Percentiles rank a stretch among this genome's conserved stretches.
phyloP scores from a whole-genome alignment of 2,888 invertebrate genomes.

The Apamea crenata region DNA sequence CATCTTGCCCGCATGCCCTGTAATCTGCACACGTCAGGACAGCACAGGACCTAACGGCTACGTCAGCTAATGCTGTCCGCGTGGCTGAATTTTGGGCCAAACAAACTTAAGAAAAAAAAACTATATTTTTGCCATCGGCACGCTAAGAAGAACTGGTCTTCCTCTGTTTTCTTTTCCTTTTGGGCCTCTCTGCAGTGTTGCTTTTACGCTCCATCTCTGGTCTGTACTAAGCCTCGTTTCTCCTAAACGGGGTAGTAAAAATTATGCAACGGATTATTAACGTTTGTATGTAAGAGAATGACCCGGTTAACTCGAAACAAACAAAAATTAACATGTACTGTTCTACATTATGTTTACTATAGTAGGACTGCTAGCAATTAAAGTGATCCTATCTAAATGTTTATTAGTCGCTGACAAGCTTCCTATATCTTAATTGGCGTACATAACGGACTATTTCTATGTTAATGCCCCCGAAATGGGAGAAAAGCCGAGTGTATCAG shows the following conservation, averaged over 20 bases:
- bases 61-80: too few relatives aligned
- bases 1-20: too few relatives aligned
- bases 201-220: not conserved
- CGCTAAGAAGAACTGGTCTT: not conserved
- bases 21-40: too few relatives aligned
- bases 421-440: conserved; percentile 53
- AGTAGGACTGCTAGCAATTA: conserved; percentile 29
- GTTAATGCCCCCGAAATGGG: conserved; percentile 37
- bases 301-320: conserved; percentile 19
- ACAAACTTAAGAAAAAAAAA: too few relatives aligned
- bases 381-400: conserved; percentile 58
- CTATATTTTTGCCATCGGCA: too few relatives aligned
- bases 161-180: not conserved
- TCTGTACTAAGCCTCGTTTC: not conserved
- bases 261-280: not conserved
- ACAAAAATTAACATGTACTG: conserved; percentile 29
- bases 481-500: conserved; percentile 32
- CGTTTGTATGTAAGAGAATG: not conserved
- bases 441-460: conserved; percentile 56
- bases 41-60: too few relatives aligned
- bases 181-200: not conserved
- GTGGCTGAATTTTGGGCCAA: too few relatives aligned
- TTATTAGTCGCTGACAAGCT: conserved; percentile 50
- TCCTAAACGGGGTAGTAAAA: not conserved
- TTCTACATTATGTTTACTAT: conserved; percentile 17